These are phyloP conservation scores for Antennarius maculatus DNA, from an alignment of 2,797 vertebrate genomes.

Conservation along the genomic window DNA sequence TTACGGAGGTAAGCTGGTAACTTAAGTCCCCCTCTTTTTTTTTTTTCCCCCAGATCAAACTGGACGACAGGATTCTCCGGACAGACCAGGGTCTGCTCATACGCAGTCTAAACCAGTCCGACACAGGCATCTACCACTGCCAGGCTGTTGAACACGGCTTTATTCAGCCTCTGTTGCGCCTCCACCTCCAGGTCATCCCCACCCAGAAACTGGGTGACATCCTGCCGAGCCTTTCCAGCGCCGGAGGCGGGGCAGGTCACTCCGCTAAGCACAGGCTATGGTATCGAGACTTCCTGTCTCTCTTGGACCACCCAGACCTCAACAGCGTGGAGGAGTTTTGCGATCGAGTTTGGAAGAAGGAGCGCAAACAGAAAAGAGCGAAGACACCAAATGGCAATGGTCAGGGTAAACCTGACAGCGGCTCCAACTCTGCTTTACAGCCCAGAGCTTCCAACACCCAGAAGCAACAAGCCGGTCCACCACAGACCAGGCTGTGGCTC, in stretches of 20 bases:
- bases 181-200: slow-evolving; percentile 95
- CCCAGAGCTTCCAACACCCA: slow-evolving; percentile 70
- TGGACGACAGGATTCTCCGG: slow-evolving; percentile 87
- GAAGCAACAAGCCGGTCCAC: slow-evolving; percentile 70
- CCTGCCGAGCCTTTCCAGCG: slow-evolving; percentile 85
- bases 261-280: slow-evolving; percentile 92
- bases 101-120: slow-evolving; percentile 87
- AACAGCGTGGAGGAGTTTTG: slow-evolving; percentile 99
- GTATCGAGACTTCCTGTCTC: slow-evolving; percentile 98
- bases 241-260: slow-evolving; percentile 78
- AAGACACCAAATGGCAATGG: slow-evolving; percentile 72
- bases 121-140: slow-evolving; percentile 92
- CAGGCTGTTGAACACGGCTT: slow-evolving; percentile 97
- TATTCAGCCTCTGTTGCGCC: slow-evolving; percentile 94
- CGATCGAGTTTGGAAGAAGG: slow-evolving; percentile 98
- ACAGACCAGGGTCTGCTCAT: slow-evolving; percentile 95
- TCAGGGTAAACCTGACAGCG: slow-evolving; percentile 49
- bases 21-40: too few relatives aligned
- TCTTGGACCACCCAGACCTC: slow-evolving; percentile 95
- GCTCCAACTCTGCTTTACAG: slow-evolving; percentile 30
- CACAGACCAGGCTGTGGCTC: slow-evolving; percentile 60
- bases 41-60: slow-evolving; percentile 84
- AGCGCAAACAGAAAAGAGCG: slow-evolving; percentile 91
- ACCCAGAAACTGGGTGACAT: slow-evolving; percentile 91
- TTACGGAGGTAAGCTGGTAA: too few relatives aligned